phyloP scores from a whole-genome alignment of 2,888 invertebrate genomes.

The Sinopyrophorus schimmeli region DNA sequence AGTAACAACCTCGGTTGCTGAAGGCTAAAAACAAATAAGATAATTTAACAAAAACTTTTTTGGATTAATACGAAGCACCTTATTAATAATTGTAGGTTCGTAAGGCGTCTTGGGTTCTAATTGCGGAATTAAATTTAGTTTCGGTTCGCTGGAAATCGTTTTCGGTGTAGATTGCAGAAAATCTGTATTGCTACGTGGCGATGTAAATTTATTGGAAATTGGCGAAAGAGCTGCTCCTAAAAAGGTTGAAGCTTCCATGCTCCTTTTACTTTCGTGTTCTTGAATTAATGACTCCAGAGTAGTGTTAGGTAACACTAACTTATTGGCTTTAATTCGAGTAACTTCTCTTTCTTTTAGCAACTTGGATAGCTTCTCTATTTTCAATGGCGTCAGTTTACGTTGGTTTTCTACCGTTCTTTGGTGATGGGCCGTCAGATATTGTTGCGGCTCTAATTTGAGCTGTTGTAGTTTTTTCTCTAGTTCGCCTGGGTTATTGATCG shows the following conservation, averaged over 20 bases:
- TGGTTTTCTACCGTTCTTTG: constrained; percentile 45
- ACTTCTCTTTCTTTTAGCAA: constrained; percentile 60
- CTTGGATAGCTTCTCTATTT: constrained; percentile 59
- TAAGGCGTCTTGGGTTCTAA: too few species aligned
- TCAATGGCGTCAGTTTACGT: constrained; percentile 56
- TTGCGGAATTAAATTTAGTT: neutral
- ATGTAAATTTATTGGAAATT: constrained; percentile 25
- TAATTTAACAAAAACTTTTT: too few species aligned
- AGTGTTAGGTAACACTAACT: constrained; percentile 50
- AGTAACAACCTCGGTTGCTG: too few species aligned
- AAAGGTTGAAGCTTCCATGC: constrained; percentile 24
- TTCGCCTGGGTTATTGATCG: constrained; percentile 51
- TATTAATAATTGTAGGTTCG: too few species aligned
- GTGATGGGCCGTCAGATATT: constrained; percentile 53
- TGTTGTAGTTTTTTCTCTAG: constrained; percentile 54
- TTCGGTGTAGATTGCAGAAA: constrained; percentile 43
- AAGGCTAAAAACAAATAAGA: too few species aligned
- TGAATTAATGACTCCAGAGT: neutral
- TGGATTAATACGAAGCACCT: too few species aligned
- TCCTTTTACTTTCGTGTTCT: neutral
- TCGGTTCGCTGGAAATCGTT: neutral
- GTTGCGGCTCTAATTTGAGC: constrained; percentile 59
- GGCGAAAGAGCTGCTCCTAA: constrained; percentile 36
- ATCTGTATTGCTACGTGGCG: constrained; percentile 15
- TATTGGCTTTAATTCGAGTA: constrained; percentile 59